Base-by-base conservation (phyloP, 2,888 invertebrate species). In the Dryocosmus kuriphilus region DNA sequence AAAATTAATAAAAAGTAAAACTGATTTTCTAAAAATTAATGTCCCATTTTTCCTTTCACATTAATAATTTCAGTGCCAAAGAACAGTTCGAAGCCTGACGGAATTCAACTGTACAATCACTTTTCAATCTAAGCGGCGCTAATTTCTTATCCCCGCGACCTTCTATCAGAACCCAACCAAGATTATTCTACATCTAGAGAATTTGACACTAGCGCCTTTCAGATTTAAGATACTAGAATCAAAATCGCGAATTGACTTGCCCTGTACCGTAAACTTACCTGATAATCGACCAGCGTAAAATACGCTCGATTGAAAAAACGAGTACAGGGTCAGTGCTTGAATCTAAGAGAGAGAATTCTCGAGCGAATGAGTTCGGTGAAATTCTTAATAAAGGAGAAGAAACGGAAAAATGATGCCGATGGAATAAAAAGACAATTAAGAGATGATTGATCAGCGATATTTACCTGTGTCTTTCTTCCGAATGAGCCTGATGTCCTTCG, bases 381-480 rank as follows among this genome's bases (percentile, higher is more conserved):
- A 51, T 51, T 71, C 9, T 9, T 51, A 32, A 41, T 14, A 71
- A 30, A 32, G 51, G 71, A 71, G 41, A 71, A 67, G 41, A 67
- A 67, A 67, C 67, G 46, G 67, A 46, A 46, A 46, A 51, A 67
- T 71, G 71, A 71, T 71, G 71, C 71, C 75, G 57, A 78, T 76
- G 63, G 77, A 79, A 77, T 75, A 73, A 75, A 76, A 76, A 79
- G 16, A 74, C n/a, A 74, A 60, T 60, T 19, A 57, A 30, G 24
- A 22, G 2, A 16, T 22, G 16, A 16, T 60, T 51, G 67, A 57
- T 16, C n/a, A 38, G 19, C 38, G 35, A 85, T 89, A 90, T 92
- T 93, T 95, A 96, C 96, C 96, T 94, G 97, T 96, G 90, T 96
- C 95, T 93, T 96, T 95, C 92, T 96, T 95, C 86, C 97, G 93